Evolutionary conservation across 2,888 invertebrate genomes (phyloP).

Genomic region (Monochamus alternatus): DNA sequence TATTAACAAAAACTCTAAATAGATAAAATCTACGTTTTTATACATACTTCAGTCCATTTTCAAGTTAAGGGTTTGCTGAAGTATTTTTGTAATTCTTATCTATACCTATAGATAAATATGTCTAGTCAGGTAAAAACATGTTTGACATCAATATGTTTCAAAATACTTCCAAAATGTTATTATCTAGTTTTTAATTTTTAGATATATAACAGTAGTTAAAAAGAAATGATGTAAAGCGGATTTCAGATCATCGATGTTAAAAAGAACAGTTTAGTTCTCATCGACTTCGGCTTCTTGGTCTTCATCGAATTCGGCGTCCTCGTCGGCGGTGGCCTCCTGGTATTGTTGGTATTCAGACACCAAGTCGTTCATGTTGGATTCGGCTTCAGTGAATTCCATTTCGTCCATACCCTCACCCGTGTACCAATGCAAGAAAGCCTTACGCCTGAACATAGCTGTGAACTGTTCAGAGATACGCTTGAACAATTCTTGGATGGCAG

Average conservation of each 20-base stretch:
- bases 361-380: constrained; percentile 96
- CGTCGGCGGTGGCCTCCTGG: constrained; percentile 90
- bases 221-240: constrained; percentile 47
- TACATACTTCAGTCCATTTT: no score
- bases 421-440: constrained; percentile 96
- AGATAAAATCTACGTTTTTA: no score
- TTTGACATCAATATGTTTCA: no score
- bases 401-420: constrained; percentile 98
- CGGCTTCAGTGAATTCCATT: constrained; percentile 96
- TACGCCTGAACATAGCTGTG: constrained; percentile 96
- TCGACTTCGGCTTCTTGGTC: constrained; percentile 83
- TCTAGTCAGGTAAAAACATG: no score
- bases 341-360: constrained; percentile 97
- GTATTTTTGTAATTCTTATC: no score
- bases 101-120: no score
- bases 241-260: constrained; percentile 44
- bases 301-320: constrained; percentile 88
- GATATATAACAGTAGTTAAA: no score
- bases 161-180: no score
- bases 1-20: no score
- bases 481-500: constrained; percentile 94
- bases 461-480: constrained; percentile 94
- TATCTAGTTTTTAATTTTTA: no score
- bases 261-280: constrained; percentile 73
- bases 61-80: no score